These are phyloP conservation scores for Reticulitermes speratus DNA, from an alignment of 1,140 invertebrate species.

Conservation along the genomic window DNA sequence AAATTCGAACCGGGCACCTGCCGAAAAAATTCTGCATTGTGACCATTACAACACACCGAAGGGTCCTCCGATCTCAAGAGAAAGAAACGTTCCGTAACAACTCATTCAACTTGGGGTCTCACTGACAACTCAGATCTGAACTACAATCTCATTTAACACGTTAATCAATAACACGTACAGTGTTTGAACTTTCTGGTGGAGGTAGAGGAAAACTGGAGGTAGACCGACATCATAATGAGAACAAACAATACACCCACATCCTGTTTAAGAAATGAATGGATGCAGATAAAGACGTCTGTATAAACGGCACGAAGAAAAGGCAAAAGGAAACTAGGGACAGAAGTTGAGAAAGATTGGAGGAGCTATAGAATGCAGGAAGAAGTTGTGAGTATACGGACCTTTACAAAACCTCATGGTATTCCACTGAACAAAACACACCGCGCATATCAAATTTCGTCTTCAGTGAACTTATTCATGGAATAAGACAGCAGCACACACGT, in stretches of 20 bases:
- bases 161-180: not conserved
- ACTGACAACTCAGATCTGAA: too few species aligned
- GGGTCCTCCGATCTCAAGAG: too few species aligned
- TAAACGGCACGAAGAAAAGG: too few species aligned
- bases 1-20: too few species aligned
- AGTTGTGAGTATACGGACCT: not conserved
- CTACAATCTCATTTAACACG: not conserved
- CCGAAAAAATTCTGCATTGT: too few species aligned
- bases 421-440: not conserved
- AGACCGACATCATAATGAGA: not conserved
- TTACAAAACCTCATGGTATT: not conserved
- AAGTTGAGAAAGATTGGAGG: not conserved
- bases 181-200: not conserved
- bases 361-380: not conserved
- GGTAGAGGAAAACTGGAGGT: not conserved
- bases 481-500: not conserved
- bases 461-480: not conserved
- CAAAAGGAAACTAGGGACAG: not conserved
- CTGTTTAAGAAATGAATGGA: not conserved
- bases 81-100: too few species aligned
- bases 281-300: not conserved
- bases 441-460: not conserved
- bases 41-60: too few species aligned
- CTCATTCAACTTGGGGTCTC: too few species aligned
- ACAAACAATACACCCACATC: not conserved